Conservation (phyloP, 2,113 vertebrate species). For the Pelvicachromis taeniatus region DNA sequence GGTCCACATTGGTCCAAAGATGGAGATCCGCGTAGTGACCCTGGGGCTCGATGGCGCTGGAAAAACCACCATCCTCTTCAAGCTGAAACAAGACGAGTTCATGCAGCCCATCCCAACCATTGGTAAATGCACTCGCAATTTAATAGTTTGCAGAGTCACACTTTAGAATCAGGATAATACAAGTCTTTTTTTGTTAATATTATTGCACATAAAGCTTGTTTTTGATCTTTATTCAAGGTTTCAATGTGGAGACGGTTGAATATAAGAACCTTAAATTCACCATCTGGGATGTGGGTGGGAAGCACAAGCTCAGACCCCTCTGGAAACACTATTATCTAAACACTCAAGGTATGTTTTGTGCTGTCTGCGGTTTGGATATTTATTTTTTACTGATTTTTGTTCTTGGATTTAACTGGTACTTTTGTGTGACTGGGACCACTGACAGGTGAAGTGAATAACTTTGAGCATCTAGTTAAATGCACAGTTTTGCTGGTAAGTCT, state of each 20-base stretch:
- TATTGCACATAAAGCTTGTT: background rate
- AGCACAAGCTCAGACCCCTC: constrained; percentile 93
- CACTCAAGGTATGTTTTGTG: constrained; percentile 84
- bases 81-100: constrained; percentile 97
- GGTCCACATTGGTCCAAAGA: constrained; percentile 98
- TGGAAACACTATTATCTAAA: constrained; percentile 99
- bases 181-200: background rate
- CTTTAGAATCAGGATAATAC: background rate
- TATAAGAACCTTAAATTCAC: constrained; percentile 99
- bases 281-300: constrained; percentile 98
- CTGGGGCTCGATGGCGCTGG: constrained; percentile 93
- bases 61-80: constrained; percentile 98
- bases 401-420: background rate
- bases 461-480: background rate
- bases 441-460: background rate
- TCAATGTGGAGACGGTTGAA: constrained; percentile 98
- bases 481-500: background rate
- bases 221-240: constrained; percentile 72
- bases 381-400: no score
- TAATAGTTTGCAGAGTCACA: background rate
- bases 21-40: constrained; percentile 98
- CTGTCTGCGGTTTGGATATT: background rate
- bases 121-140: constrained; percentile 65
- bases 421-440: background rate
- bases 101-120: constrained; percentile 99